Evolutionary conservation across 1,140 invertebrate species (phyloP), one percentile per base, ranked within the genome.

Genomic region (Frieseomelitta varia): DNA sequence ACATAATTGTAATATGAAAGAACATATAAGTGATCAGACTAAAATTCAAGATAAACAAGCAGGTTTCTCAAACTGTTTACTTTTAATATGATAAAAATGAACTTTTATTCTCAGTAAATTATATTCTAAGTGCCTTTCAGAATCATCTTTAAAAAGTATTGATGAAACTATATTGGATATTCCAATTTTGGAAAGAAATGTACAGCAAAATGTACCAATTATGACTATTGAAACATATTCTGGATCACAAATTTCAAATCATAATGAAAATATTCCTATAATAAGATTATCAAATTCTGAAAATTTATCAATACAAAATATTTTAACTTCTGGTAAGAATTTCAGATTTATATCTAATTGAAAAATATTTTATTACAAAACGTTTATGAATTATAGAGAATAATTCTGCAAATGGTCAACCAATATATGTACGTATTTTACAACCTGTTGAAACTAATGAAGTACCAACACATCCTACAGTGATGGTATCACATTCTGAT

Each of bases 371-470:
- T 67, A 56, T 56, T 58, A 24, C 53, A 30, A 47, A 78, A 58
- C 51, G 10, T 78, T 55, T 75, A 81, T 67, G 47, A n/a, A 58
- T 84, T 83, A 53, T 81, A 76, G 84, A 90, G n/a, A 74, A 39
- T 68, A 77, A 53, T 65, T 61, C 78, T 51, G 39, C 30, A 55
- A 58, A 61, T 27, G 74, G 69, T 39, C 81, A 87, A 61, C 74
- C 87, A 27, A 75, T 91, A 76, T 90, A 86, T 55, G 78, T 91
- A 72, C 81, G 87, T 75, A 85, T 91, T 58, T 73, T 91, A 34
- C 90, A 88, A 74, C 86, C 87, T 39, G 63, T 86, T 56, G 84
- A 85, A 71, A 81, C 79, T 51, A 83, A 81, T 17, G 81, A 86
- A 21, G 58, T 81, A 12, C 27, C 77, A 10, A 79, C 67, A 30